Conservation (phyloP, 2,113 vertebrate genomes). For the Vireo altiloquus region DNA sequence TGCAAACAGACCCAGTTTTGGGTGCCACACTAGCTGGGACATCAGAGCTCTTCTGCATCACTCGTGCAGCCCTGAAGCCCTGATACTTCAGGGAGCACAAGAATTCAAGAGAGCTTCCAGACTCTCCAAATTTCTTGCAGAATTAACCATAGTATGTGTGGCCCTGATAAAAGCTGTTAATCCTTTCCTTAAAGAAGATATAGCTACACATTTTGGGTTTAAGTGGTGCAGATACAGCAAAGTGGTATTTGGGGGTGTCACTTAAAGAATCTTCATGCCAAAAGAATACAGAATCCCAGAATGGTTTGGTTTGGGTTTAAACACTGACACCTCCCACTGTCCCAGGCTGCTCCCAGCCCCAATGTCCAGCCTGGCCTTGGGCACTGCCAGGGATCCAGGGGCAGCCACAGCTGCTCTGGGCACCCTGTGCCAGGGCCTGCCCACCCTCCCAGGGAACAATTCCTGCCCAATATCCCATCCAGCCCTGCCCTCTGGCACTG, state of each 20-base stretch:
- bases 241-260: neutral
- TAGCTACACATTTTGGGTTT: neutral
- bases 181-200: neutral
- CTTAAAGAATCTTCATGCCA: neutral
- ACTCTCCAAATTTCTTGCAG: neutral
- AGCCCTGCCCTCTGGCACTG: neutral
- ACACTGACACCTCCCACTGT: fast-evolving
- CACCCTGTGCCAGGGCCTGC: neutral
- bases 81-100: neutral
- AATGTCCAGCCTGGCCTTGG: fast-evolving
- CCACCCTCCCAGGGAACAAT: neutral
- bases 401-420: neutral
- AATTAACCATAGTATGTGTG: neutral
- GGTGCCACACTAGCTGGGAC: neutral
- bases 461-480: neutral
- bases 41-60: neutral
- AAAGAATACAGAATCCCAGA: neutral
- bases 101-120: neutral
- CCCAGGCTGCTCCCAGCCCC: neutral
- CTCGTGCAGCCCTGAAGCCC: neutral
- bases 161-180: neutral
- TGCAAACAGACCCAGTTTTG: neutral
- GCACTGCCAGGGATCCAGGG: neutral
- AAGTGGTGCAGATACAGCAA: neutral
- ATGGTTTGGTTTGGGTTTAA: neutral